Evolutionary conservation across 2,797 vertebrate genomes (phyloP).

Genomic region (Melanogrammus aeglefinus): DNA sequence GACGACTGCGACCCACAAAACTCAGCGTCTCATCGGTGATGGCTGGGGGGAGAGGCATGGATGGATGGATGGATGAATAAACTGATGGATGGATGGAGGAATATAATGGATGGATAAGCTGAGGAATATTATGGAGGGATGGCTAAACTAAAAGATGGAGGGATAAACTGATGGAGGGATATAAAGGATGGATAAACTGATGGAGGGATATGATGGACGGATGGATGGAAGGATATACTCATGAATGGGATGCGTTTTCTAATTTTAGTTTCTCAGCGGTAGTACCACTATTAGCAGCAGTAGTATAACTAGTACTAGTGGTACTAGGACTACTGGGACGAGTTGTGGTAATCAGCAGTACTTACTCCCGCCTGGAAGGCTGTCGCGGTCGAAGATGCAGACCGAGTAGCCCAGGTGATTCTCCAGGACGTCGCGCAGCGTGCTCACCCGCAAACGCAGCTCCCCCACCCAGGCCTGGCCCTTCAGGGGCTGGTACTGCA

Average conservation of each 20-base stretch:
- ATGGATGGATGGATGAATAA: neutral
- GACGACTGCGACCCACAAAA: constrained; percentile 90
- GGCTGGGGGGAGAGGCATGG: constrained; percentile 73
- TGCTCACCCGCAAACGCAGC: constrained; percentile 90
- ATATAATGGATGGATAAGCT: too few relatives aligned
- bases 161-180: constrained; percentile 1
- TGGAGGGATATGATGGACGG: neutral
- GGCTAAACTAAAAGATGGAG: neutral
- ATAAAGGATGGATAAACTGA: too few relatives aligned
- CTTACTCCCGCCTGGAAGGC: constrained; percentile 95
- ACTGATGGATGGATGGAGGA: too few relatives aligned
- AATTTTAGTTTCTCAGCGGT: neutral
- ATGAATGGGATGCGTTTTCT: constrained; percentile 10
- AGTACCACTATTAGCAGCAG: too few relatives aligned
- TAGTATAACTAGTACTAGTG: neutral
- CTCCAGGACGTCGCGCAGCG: constrained; percentile 85
- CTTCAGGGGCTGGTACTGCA: constrained; percentile 85
- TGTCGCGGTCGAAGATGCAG: constrained; percentile 96
- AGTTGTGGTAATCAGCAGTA: constrained; percentile 46
- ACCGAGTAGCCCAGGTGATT: constrained; percentile 91
- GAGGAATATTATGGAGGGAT: too few relatives aligned
- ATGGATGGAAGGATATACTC: neutral
- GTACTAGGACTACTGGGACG: neutral
- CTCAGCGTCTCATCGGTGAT: constrained; percentile 95
- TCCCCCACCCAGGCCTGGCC: constrained; percentile 82